Evolutionary conservation across 2,113 vertebrate species (phyloP).

Genomic region (Limanda limanda): DNA sequence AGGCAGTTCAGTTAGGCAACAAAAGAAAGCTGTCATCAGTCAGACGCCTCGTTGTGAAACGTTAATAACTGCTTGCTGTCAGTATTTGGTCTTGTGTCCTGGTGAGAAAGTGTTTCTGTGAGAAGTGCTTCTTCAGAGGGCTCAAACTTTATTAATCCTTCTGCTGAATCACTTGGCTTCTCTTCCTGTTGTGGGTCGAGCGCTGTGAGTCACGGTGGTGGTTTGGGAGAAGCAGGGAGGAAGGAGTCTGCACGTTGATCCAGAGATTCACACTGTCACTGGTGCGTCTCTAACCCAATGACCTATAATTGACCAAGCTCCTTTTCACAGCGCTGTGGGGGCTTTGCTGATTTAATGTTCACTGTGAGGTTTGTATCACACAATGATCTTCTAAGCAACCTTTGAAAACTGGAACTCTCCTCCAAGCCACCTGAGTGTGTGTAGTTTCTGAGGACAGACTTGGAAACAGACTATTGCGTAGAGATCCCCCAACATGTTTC

Average conservation of each 20-base stretch:
- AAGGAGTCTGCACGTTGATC: constrained; percentile 7
- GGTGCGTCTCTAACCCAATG: neutral
- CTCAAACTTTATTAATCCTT: constrained; percentile 10
- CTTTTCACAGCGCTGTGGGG: no score
- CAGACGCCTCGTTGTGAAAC: neutral
- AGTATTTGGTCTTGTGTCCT: neutral
- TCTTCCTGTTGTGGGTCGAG: neutral
- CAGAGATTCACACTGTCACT: neutral
- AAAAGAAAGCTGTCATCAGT: neutral
- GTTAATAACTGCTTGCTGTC: neutral
- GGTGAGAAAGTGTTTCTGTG: constrained; percentile 9
- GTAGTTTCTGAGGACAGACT: neutral
- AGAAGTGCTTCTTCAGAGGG: neutral
- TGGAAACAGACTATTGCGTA: neutral
- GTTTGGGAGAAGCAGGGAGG: neutral
- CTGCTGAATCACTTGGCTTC: neutral
- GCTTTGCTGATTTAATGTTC: no score
- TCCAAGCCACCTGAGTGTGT: neutral
- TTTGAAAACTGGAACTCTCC: neutral
- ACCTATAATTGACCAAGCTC: neutral
- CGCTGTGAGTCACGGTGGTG: neutral
- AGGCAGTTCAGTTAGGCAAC: neutral
- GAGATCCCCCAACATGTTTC: neutral
- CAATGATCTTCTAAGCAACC: no score
- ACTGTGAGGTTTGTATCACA: no score